Percentiles rank a stretch among this genome's conserved stretches.
phyloP scores from a whole-genome alignment of 1,140 invertebrate genomes.

The Diplogasteroides magnus region DNA sequence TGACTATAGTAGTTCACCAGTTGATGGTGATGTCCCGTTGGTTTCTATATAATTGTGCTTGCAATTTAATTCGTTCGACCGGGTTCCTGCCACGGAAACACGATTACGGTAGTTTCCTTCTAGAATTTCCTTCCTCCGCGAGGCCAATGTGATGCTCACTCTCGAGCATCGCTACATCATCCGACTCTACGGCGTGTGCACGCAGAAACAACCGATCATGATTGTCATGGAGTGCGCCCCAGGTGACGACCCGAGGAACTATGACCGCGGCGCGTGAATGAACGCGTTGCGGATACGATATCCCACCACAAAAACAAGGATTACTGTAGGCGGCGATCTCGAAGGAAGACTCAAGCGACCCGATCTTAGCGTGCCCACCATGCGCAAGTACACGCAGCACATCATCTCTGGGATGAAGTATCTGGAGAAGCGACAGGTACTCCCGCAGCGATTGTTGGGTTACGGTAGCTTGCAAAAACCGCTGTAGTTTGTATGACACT shows the following conservation, averaged over 20 bases:
- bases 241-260: no score
- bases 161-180: constrained; percentile 23
- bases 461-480: neutral
- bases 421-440: constrained; percentile 9
- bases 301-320: no score
- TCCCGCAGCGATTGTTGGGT: constrained; percentile 10
- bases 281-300: no score
- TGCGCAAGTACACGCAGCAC: constrained; percentile 18
- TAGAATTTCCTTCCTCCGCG: constrained; percentile 22
- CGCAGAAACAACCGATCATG: constrained; percentile 33
- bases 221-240: constrained; percentile 30
- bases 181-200: constrained; percentile 24
- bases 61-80: no score
- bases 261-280: no score
- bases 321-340: constrained; percentile 12
- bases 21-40: no score
- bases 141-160: constrained; percentile 30
- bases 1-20: no score
- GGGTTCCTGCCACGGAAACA: no score
- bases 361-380: constrained; percentile 4
- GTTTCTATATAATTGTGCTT: no score
- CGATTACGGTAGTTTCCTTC: no score
- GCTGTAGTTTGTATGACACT: neutral
- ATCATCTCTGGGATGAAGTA: constrained; percentile 12
- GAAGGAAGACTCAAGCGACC: constrained; percentile 12